Percentiles rank a stretch among this genome's conserved stretches.
These are phyloP conservation scores for Tenthredo scrophulariae DNA, from an alignment of 2,888 invertebrate species.

Conservation along the genomic window DNA sequence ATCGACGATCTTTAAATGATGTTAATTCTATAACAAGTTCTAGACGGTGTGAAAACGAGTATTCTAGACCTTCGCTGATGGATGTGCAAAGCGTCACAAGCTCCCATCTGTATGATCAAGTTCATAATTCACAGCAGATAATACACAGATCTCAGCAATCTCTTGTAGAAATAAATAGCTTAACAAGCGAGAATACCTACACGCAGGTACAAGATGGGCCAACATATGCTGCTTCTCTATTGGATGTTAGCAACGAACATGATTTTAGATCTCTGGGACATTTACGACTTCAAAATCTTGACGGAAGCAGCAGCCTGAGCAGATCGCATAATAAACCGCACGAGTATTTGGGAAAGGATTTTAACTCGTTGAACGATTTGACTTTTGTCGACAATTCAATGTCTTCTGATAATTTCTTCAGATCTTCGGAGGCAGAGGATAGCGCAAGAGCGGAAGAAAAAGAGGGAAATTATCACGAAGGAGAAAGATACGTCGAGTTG, in stretches of 20 bases:
- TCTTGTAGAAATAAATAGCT: conserved; percentile 63
- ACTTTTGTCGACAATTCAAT: conserved; percentile 63
- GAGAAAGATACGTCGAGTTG: conserved; percentile 57
- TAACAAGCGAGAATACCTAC: conserved; percentile 64
- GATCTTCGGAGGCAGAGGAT: conserved; percentile 61
- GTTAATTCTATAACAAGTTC: conserved; percentile 68
- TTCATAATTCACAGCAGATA: conserved; percentile 63
- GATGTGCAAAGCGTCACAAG: conserved; percentile 65
- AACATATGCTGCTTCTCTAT: conserved; percentile 54
- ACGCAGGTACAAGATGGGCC: conserved; percentile 48
- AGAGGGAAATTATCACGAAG: conserved; percentile 58
- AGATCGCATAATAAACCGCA: conserved; percentile 55
- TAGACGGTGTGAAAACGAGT: conserved; percentile 66
- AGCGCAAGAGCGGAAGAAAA: conserved; percentile 61
- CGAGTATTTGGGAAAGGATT: conserved; percentile 61
- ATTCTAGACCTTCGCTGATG: conserved; percentile 67
- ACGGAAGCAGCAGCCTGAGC: conserved; percentile 17
- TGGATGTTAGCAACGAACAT: conserved; percentile 61
- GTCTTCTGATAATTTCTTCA: conserved; percentile 56
- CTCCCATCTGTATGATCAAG: conserved; percentile 64
- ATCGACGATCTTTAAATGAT: conserved; percentile 72
- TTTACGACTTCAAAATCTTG: conserved; percentile 56
- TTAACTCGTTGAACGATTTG: conserved; percentile 66
- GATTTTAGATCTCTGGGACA: conserved; percentile 59
- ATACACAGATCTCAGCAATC: conserved; percentile 63